Base-by-base conservation (phyloP, 2,888 invertebrate genomes). In the Scaptomyza tumidula region DNA sequence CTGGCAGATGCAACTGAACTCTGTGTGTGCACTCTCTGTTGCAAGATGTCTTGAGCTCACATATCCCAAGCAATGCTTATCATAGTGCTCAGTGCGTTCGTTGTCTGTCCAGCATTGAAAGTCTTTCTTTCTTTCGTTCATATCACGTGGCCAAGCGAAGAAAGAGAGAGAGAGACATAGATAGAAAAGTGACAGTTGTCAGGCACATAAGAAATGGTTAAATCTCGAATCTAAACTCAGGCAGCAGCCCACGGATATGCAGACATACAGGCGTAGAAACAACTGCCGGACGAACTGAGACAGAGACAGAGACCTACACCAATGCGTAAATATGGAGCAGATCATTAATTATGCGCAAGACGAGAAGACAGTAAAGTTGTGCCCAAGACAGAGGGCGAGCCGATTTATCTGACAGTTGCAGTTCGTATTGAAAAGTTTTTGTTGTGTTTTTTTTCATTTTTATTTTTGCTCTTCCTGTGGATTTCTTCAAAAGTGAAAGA, bases 311-410 rank as follows among this genome's bases (percentile, higher is more conserved):
- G 88, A 90, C 90, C 90, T 90, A 90, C 90, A 90, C 88, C 90
- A 89, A 89, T 85, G 90, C 84, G 82, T 80, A 64, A 88, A 91
- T 90, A 79, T 90, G 88, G 91, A 88, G 90, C 90, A 90, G 73
- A 91, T 91, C 91, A 91, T 91, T 91, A 91, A 91, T 91, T 91
- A 91, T 91, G 81, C 80, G 71, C 77, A 76, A 85, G 72, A 79
- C 67, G 79, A 82, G 72, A 63, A 72, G 80, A 72, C 75, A 65
- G 52, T 55, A 56, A 44, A 68, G 59, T 56, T 45, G 58, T 37
- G 33, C 56, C 56, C 29, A 50, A 46, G 66, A 45, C 57, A 19
- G 80, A 64, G 65, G 73, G 72, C 66, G 67, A 72, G 48, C 72
- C 75, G 74, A 79, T 75, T 75, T 70, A 86, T 77, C 81, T 83